phyloP scores from a whole-genome alignment of 30 jellyfish, hydroid and myxozoan genomes.

The Aurelia sp. region DNA sequence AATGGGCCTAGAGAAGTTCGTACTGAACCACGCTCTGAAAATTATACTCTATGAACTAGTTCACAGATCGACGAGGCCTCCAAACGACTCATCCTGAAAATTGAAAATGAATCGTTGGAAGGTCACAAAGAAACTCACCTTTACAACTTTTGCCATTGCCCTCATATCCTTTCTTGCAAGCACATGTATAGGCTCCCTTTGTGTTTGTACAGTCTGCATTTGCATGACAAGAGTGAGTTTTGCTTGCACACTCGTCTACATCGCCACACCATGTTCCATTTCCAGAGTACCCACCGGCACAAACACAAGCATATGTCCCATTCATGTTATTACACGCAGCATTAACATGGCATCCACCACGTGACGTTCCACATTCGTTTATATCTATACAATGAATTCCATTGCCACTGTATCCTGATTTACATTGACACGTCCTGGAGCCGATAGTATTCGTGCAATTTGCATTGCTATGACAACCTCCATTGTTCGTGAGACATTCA shows the following conservation, averaged over 20 bases:
- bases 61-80: too few species aligned
- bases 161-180: constrained; percentile 53
- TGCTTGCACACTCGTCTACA: constrained; percentile 51
- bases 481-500: constrained; percentile 64
- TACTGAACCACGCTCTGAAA: too few species aligned
- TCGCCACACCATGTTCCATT: constrained; percentile 72
- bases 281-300: constrained; percentile 61
- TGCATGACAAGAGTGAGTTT: constrained; percentile 26
- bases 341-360: constrained; percentile 68
- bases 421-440: constrained; percentile 53
- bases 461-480: constrained; percentile 54
- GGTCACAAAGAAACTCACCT: not conserved
- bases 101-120: too few species aligned
- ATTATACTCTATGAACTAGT: too few species aligned
- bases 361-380: constrained; percentile 42
- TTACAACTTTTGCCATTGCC: constrained; percentile 65
- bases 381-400: constrained; percentile 54
- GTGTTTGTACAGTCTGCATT: constrained; percentile 67
- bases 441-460: constrained; percentile 65
- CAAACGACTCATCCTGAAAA: too few species aligned
- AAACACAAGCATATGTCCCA: constrained; percentile 75
- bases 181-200: constrained; percentile 35
- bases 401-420: constrained; percentile 58
- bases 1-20: too few species aligned
- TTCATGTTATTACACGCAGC: constrained; percentile 64